Percentiles rank a stretch among this genome's conserved stretches.
phyloP scores from a whole-genome alignment of 2,113 vertebrate genomes.

The Fregata magnificens region DNA sequence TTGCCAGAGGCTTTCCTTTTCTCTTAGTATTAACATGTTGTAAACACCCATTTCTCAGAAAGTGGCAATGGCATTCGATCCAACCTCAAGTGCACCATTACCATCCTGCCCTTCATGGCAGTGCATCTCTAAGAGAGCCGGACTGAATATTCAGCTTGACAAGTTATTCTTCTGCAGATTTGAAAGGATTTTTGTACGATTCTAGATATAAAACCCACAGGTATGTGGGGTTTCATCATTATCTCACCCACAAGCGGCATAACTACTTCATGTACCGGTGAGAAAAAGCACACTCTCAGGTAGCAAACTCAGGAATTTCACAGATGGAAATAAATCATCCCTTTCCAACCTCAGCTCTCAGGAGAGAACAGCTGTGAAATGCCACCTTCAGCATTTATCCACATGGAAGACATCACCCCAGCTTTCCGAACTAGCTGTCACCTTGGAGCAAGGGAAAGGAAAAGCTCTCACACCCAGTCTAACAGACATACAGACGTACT shows the following conservation, averaged over 20 bases:
- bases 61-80: not conserved
- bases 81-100: not conserved
- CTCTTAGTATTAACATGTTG: not conserved
- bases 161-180: not conserved
- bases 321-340: not conserved
- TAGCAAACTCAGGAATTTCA: not conserved
- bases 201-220: not conserved
- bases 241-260: not conserved
- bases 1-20: not conserved
- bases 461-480: not conserved
- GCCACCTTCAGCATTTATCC: not conserved
- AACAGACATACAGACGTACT: not conserved
- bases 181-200: not conserved
- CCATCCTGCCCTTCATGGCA: not conserved
- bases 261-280: not conserved
- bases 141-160: not conserved
- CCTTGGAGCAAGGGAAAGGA: not conserved
- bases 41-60: not conserved
- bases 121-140: not conserved
- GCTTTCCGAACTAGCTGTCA: not conserved
- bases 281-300: not conserved
- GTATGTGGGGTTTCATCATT: not conserved
- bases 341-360: not conserved
- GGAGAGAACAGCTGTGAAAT: conserved; percentile 37
- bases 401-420: not conserved